These are phyloP conservation scores for Calliopsis andreniformis DNA, from an alignment of 1,140 invertebrate species.

Conservation along the genomic window DNA sequence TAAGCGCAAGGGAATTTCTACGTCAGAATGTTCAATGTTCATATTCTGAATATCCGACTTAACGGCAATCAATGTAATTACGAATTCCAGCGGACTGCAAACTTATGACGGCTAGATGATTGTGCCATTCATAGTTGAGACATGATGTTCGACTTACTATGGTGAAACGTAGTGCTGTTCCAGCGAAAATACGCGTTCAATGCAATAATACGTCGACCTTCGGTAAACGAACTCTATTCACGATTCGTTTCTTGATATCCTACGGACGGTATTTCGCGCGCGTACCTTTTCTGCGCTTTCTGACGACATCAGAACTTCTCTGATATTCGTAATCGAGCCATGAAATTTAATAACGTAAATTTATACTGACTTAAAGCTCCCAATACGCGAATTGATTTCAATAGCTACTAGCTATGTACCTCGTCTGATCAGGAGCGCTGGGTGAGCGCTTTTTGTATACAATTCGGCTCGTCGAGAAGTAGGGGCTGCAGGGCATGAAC, in stretches of 20 bases:
- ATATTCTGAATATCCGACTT: neutral
- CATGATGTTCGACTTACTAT: conserved; percentile 30
- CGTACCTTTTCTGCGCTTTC: neutral
- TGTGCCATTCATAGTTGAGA: conserved; percentile 50
- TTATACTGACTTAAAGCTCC: neutral
- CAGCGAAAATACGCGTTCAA: conserved; percentile 6
- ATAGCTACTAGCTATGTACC: too few species aligned
- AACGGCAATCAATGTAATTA: conserved; percentile 56
- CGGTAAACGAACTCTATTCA: conserved; percentile 64
- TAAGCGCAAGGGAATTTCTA: neutral
- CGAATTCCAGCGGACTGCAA: neutral
- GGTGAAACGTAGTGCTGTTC: neutral
- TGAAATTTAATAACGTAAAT: neutral
- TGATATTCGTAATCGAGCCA: neutral
- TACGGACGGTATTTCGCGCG: neutral
- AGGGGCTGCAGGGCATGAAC: too few species aligned
- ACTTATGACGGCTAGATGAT: conserved; percentile 40
- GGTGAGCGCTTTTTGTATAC: too few species aligned
- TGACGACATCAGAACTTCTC: neutral
- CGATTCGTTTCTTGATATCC: neutral
- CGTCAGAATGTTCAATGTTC: neutral
- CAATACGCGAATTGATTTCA: neutral
- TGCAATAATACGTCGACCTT: conserved; percentile 40
- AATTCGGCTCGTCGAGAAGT: too few species aligned
- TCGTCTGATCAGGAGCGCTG: too few species aligned